Base-by-base conservation (phyloP, 2,113 vertebrate species). In the Ciconia maguari region DNA sequence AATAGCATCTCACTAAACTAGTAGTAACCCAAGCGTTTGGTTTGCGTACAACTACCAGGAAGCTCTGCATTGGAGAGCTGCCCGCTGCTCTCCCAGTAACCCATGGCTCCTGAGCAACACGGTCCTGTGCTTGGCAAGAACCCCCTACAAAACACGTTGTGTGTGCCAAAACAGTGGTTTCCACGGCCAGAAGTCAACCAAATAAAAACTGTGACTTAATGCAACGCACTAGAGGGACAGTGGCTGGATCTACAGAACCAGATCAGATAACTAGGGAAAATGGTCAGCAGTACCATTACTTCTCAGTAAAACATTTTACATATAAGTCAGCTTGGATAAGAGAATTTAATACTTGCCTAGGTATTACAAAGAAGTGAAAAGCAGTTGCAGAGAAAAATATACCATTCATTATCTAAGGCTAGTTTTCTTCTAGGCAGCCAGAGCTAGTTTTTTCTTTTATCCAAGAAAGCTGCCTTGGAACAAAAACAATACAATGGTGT, bases 61-160 rank as follows among this genome's bases (percentile, higher is more conserved):
- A 54, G 19, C 18, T 80, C 30, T 34, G 69, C 7, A 1, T 5
- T 72, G 52, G 25, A 42, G 62, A 52, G 57, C 48, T 76, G 46
- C 71, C 34, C 16, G 2, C 36, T 81, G 52, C 78, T 62, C 61
- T 65, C 71, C 89, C 66, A 10, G 61, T 12, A 16, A 21, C 15
- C 4, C 0, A 1, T 18, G 26, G 32, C 44, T 89, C 48, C 42
- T 16, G 24, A 49, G 61, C 66, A 74, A 38, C 61, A 22, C 0
- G 8, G 29, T 27, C 55, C 78, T 72, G 58, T 5, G 42, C 44
- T 84, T 1, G 1, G n/a, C 70, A 54, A 29, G 61, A 74, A 27
- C 55, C 60, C 30, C 1, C 1, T 7, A 4, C 27, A 32, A 25
- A 77, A 34, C 38, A 48, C 0, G 1, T 2, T 24, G 20, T 17